Percentiles rank a stretch among this genome's conserved stretches.
Conservation (phyloP, 2,888 invertebrate genomes). For the Trichopria drosophilae region DNA sequence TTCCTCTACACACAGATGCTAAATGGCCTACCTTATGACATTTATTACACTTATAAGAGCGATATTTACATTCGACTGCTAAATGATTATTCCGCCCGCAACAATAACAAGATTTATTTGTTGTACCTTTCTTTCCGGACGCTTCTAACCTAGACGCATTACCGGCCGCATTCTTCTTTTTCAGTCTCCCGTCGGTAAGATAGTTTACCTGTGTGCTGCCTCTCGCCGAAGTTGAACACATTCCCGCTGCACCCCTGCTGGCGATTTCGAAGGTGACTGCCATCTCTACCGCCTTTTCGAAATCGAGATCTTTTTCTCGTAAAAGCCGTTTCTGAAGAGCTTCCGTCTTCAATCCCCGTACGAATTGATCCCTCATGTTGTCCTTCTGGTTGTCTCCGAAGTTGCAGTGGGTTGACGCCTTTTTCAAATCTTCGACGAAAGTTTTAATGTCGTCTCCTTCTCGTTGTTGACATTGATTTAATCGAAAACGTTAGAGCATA, state of each 20-base stretch:
- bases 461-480: constrained; percentile 30
- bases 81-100: constrained; percentile 3
- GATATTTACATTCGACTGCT: neutral
- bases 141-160: too few species aligned
- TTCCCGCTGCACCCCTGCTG: too few species aligned
- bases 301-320: constrained; percentile 5
- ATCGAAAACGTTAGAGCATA: constrained; percentile 29
- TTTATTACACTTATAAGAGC: constrained; percentile 7
- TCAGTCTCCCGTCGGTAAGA: too few species aligned
- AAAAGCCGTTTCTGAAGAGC: constrained; percentile 8
- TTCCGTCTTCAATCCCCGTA: constrained; percentile 12
- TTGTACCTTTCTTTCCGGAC: too few species aligned
- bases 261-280: constrained; percentile 9
- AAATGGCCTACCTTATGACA: constrained; percentile 12
- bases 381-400: constrained; percentile 6
- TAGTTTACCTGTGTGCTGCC: too few species aligned
- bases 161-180: too few species aligned
- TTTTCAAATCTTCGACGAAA: neutral
- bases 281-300: constrained; percentile 9
- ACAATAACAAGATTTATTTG: neutral
- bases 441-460: constrained; percentile 19
- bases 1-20: constrained; percentile 3
- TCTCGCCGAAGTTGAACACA: too few species aligned
- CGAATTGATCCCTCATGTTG: constrained; percentile 7
- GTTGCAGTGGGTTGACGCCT: constrained; percentile 3